Evolutionary conservation across 2,888 invertebrate species (phyloP).

Genomic region (Ophioninae sp.): DNA sequence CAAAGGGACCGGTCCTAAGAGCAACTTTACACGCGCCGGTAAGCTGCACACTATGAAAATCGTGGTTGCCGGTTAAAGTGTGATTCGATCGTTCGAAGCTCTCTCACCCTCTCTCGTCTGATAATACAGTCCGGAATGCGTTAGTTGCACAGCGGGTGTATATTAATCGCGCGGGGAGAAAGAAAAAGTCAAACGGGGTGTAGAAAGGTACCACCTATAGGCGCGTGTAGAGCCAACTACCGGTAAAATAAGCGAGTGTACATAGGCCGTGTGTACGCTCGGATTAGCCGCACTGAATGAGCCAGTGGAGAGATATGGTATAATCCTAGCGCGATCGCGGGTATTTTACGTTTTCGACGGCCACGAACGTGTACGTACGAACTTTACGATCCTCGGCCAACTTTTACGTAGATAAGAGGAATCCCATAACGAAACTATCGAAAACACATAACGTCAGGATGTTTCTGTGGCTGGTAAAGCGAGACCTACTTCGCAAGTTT

Average conservation of each 20-base stretch:
- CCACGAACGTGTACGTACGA: not conserved
- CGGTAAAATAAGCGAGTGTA: slow-evolving; percentile 12
- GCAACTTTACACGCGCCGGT: slow-evolving; percentile 26
- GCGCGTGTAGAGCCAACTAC: not conserved
- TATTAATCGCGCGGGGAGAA: slow-evolving; percentile 13
- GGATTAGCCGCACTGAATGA: slow-evolving; percentile 10
- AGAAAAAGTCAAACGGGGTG: not conserved
- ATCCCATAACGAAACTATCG: slow-evolving; percentile 7
- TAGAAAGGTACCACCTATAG: not conserved
- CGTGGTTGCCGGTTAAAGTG: not conserved
- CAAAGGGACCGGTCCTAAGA: slow-evolving; percentile 50
- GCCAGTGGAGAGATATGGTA: not conserved
- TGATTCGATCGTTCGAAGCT: slow-evolving; percentile 21
- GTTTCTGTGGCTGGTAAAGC: not conserved
- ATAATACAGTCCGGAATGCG: not conserved
- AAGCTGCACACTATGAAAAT: not conserved
- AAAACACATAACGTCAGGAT: not conserved
- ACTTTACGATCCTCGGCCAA: not conserved
- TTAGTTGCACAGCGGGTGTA: not conserved
- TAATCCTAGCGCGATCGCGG: slow-evolving; percentile 10
- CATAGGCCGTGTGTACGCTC: not conserved
- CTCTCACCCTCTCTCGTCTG: not conserved
- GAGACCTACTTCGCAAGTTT: slow-evolving; percentile 4
- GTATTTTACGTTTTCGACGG: not conserved
- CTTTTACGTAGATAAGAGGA: not conserved